Evolutionary conservation across 2,113 vertebrate species (phyloP), one percentile per base, ranked within the genome.

Genomic region (Calidris pygmaea): DNA sequence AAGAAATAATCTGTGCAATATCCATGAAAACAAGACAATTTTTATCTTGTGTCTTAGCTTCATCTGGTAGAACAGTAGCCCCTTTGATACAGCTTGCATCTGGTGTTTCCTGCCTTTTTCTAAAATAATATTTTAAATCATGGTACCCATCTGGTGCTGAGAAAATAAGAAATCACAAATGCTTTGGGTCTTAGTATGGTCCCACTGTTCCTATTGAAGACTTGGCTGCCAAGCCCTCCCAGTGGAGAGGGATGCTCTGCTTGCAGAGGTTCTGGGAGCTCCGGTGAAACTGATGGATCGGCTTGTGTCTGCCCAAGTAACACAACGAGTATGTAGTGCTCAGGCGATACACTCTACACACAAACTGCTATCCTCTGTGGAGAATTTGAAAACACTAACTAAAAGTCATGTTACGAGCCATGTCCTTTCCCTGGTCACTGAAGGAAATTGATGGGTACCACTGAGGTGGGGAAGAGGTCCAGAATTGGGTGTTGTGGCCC

Each of bases 141-240:
- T 62, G 77, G 60, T 77, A 79, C 73, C 77, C 47, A 91, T 5
- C 13, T 4, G 24, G 35, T 85, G 78, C 75, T 90, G 76, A 92
- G 85, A 90, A 96, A 95, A 96, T 60, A 50, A 90, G 77, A 66
- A 94, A 93, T 71, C 27, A 75, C 50, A 78, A 68, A 47, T 29
- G 47, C 12, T 67, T 6, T 10, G 8, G 14, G 62, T 50, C 29
- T 23, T 73, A 30, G 34, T 19, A 22, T 76, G 66, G 50, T 84
- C 67, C 21, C 15, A 19, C 7, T 3, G 5, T 6, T 74, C 59
- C 29, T 58, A 13, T 39, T 6, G 9, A 91, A 95, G 53, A 12
- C 3, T 21, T 66, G 68, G 35, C 21, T 27, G 53, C 80, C 74
- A 90, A 95, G 50, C 65, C 16, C 24, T 74, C 77, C 48, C 7